Evolutionary conservation across 2,797 vertebrate genomes (phyloP), one percentile per base, ranked within the genome.

Genomic region (Karalla daura): DNA sequence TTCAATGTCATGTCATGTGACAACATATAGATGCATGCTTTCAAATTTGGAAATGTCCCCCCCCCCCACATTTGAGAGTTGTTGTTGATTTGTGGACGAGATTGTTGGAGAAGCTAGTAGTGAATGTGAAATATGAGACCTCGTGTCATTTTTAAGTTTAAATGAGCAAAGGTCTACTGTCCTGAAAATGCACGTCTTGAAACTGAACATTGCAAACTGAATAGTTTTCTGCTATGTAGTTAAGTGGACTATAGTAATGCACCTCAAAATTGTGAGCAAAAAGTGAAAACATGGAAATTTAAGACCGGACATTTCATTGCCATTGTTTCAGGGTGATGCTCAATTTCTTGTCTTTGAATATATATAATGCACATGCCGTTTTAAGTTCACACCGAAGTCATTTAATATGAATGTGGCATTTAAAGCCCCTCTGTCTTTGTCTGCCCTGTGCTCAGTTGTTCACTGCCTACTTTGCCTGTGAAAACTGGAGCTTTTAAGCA

Each of bases 401-500:
- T 54, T 17, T 52, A 1, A 10, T 30, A 20, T 28, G 3, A 53
- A 8, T 30, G 44, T 59, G 5, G 8, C 8, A 9, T 40, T 58
- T 5, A 21, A 55, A 67, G 13, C 24, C 2, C 9, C 14, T 40
- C 18, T 44, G n/a, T n/a, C 7, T 25, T 4, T 39, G 3, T 70
- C 11, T 4, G 7, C 36, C 50, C 37, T 3, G 0, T 74, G 71
- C 36, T 68, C 17, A 47, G 37, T 20, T 46, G 12, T 24, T 17
- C 15, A 45, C 11, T 8, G 21, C 53, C 39, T 43, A 46, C 37
- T 43, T 56, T 18, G 20, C 35, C 25, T 17, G 6, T 35, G 21
- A 11, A 49, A 66, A 62, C 49, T 9, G 12, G 11, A 32, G 4
- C 43, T 76, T 79, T 46, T 17, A 24, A 47, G 25, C 40, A 17